Evolutionary conservation across 2,113 vertebrate species (phyloP), one percentile per base, ranked within the genome.

Genomic region (Setophaga petechia): DNA sequence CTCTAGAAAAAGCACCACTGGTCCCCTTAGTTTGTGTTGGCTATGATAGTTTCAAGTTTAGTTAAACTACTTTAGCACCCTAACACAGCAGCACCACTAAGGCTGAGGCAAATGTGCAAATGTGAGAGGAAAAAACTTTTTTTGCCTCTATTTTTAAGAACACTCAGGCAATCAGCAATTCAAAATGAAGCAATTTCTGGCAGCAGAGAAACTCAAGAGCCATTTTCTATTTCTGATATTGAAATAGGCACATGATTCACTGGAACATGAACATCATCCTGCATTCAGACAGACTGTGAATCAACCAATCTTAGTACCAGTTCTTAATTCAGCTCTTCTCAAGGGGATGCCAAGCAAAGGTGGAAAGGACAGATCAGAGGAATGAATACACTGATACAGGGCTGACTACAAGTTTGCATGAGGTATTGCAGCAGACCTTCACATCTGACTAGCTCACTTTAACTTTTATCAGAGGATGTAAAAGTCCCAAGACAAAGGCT

Each of bases 131-230:
- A 59, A 37, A 19, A 59, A 46, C 33, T 9, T 1, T 69, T 82
- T 2, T 78, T 82, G 20, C 35, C 31, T 85, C 52, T 67, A 58
- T 67, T 82, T 90, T 93, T 92, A 87, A 93, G 84, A 91, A 6
- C 41, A 46, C 39, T 80, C 24, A 13, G 10, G 51, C 39, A 89
- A 91, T 91, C 90, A 95, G 61, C 49, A 61, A 84, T 71, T 89
- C 85, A 94, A 94, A 90, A 74, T 82, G 89, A 84, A 15, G 44
- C 46, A 28, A 62, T 87, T 81, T 47, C 71, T 82, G 33, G 30
- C 77, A 95, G 77, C 51, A 78, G 55, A 89, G 61, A 84, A 95
- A 87, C 52, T 87, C 66, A 58, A 91, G 59, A 89, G 33, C 28
- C 11, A 5, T 87, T 89, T 94, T 80, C 68, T 91, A 39, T 93